A percentile compares a stretch with the other conserved stretches of the same genome.
Conservation (phyloP, 2,888 invertebrate species). For the Heliconius erato region DNA sequence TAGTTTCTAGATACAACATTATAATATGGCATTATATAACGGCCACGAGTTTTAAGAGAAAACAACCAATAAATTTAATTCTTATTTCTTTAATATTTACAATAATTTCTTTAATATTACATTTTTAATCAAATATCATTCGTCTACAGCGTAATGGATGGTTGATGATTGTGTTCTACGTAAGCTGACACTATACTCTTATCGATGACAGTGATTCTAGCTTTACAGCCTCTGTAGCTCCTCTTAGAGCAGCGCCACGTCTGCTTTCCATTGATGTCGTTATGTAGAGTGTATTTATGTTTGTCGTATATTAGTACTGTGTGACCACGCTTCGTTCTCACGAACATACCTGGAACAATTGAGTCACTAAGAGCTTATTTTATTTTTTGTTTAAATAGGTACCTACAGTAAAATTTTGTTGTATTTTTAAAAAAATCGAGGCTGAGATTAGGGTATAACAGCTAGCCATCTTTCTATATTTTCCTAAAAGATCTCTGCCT, state of each 20-base stretch:
- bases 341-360: background rate
- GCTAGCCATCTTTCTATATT: too few species aligned
- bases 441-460: too few species aligned
- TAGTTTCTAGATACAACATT: background rate
- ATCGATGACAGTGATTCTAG: conserved; percentile 1
- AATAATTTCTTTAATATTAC: background rate
- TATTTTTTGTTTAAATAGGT: too few species aligned
- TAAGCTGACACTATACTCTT: background rate
- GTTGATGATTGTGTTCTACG: conserved; percentile 14
- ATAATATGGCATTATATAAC: too few species aligned
- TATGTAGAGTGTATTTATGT: conserved; percentile 38
- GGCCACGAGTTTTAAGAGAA: background rate
- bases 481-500: too few species aligned
- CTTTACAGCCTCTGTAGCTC: conserved; percentile 42
- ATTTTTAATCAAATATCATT: background rate
- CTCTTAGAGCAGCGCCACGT: conserved; percentile 52
- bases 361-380: too few species aligned
- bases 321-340: conserved; percentile 35
- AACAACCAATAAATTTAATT: background rate
- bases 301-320: conserved; percentile 41
- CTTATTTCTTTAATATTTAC: background rate
- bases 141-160: background rate
- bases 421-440: too few species aligned
- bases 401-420: too few species aligned
- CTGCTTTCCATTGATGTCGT: conserved; percentile 32